Percentiles rank a stretch among this genome's conserved stretches.
Evolutionary conservation across 2,113 vertebrate genomes (phyloP).

Genomic region (Nematolebias whitei): DNA sequence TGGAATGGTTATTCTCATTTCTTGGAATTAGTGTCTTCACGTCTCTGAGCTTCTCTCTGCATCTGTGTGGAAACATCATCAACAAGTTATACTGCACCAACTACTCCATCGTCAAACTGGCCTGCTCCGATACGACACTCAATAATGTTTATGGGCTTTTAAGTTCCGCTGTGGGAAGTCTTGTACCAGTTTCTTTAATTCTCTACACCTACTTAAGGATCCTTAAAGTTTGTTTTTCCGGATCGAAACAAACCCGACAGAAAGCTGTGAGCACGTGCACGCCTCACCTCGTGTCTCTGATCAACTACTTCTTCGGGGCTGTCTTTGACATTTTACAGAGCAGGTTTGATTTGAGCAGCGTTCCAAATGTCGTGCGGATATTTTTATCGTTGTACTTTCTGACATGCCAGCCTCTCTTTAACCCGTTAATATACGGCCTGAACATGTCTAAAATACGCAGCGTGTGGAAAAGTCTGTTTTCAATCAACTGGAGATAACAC

Average conservation of each 20-base stretch:
- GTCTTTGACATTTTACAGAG: not conserved
- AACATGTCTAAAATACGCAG: constrained; percentile 14
- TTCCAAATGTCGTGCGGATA: rapidly evolving
- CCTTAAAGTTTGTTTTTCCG: too few species aligned
- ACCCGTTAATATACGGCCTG: constrained; percentile 18
- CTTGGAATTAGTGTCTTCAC: not conserved
- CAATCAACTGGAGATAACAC: too few species aligned
- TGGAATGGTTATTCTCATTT: constrained; percentile 44
- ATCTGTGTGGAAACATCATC: constrained; percentile 30
- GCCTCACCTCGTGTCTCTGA: constrained; percentile 34
- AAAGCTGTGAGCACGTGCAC: constrained; percentile 35
- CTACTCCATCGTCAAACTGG: too few species aligned
- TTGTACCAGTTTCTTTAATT: too few species aligned
- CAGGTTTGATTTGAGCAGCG: constrained; percentile 11
- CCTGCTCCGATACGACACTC: too few species aligned
- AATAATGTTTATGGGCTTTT: too few species aligned
- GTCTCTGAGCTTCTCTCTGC: constrained; percentile 8
- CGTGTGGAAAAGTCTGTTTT: constrained; percentile 1
- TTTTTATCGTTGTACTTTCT: constrained; percentile 15
- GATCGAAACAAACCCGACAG: too few species aligned
- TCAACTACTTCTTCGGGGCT: constrained; percentile 18
- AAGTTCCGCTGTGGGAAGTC: too few species aligned
- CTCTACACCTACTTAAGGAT: too few species aligned
- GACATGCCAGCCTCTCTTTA: constrained; percentile 14
- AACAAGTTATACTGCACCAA: too few species aligned